phyloP scores from a whole-genome alignment of 2,797 vertebrate genomes.

The Sternarchorhynchus goeldii region DNA sequence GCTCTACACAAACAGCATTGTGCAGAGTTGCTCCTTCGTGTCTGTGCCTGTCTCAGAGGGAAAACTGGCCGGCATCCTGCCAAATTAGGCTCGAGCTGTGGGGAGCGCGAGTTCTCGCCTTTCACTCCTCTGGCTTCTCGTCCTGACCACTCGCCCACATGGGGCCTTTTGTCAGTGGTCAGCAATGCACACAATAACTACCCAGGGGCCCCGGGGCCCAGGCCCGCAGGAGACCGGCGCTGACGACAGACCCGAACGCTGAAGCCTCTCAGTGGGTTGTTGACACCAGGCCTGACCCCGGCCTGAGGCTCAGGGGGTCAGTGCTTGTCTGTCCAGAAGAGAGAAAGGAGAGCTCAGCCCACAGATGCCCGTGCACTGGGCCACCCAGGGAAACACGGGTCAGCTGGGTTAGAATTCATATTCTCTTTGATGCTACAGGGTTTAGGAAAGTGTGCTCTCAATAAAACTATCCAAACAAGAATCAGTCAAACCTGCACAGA shows the following conservation, averaged over 20 bases:
- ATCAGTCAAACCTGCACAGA: background rate
- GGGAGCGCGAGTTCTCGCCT: slow-evolving; percentile 64
- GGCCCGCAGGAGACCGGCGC: slow-evolving; percentile 64
- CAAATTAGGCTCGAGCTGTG: slow-evolving; percentile 71
- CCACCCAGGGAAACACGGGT: slow-evolving; percentile 65
- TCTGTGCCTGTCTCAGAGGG: slow-evolving; percentile 62
- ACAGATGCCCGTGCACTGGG: slow-evolving; percentile 65
- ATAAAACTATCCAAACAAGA: slow-evolving; percentile 2
- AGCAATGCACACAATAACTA: slow-evolving; percentile 68
- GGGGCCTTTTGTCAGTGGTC: slow-evolving; percentile 69
- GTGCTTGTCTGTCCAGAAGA: slow-evolving; percentile 60
- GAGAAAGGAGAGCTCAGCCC: slow-evolving; percentile 68
- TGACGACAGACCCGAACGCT: slow-evolving; percentile 41
- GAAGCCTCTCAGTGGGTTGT: slow-evolving; percentile 60
- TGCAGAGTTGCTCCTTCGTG: slow-evolving; percentile 68
- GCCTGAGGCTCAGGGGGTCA: slow-evolving; percentile 60
- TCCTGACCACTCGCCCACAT: slow-evolving; percentile 63
- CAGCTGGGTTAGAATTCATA: slow-evolving; percentile 59
- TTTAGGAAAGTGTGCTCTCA: background rate
- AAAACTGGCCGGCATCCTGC: slow-evolving; percentile 65
- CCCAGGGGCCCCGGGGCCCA: slow-evolving; percentile 59
- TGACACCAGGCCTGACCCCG: slow-evolving; percentile 73
- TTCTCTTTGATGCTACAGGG: slow-evolving; percentile 38
- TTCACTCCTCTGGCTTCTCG: slow-evolving; percentile 60
- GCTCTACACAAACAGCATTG: slow-evolving; percentile 79